Evolutionary conservation across 2,888 invertebrate species (phyloP), one percentile per base, ranked within the genome.

Genomic region (Ophion ventricosus): DNA sequence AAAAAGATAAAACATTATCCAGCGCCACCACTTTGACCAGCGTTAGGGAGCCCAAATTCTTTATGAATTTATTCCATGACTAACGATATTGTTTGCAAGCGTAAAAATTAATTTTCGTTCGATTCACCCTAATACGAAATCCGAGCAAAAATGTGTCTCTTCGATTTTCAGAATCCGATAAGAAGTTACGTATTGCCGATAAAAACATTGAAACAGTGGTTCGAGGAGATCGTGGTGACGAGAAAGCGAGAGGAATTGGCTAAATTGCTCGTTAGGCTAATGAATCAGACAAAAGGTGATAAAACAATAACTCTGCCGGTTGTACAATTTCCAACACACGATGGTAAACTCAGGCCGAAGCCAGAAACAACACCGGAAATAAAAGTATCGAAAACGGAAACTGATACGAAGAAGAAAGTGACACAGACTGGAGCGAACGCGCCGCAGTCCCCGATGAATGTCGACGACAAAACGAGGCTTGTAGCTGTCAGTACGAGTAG

Each of bases 231-330:
- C 83, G 94, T 96, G 3, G 97, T 98, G 0, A 97, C 96, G 1
- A 95, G 96, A 79, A 99, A 99, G 94, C 95, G 99, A 80, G 97
- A 97, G 93, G 97, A 98, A 87, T 96, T 99, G 87, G 97, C 97
- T 49, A 95, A 96, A 85, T 94, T 98, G 83, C 95, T 99, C 73
- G 96, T 96, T 90, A 93, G 94, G 57, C 94, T 98, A 26, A 97
- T 98, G 95, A 94, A 95, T 86, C 95, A 96, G 91, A 96, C 95
- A 86, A 96, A 96, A 90, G 95, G 96, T 84, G 96, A 96, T 87
- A 94, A 95, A 83, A 94, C 87, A 11, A 91, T 95, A 88, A 93
- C 95, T 72, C 93, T 97, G 88, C 97, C 97, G 10, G 95, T 95
- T 82, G 96, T 97, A 85, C 94, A 95, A 90, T 96, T 97, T 93